Conservation (phyloP, 1,140 invertebrate genomes). For the Contarinia nasturtii region DNA sequence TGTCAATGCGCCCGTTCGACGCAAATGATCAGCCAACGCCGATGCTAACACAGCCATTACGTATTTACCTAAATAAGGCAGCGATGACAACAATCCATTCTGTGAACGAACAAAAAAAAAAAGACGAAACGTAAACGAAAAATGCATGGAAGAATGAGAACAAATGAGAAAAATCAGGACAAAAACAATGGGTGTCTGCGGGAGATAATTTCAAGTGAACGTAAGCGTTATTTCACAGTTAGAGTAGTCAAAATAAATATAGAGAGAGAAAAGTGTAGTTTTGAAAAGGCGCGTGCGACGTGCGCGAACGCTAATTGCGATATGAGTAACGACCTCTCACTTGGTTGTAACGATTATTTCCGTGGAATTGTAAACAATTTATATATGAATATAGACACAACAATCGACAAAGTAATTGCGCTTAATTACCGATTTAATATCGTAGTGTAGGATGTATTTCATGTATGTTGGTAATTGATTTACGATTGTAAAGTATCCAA, state of each 20-base stretch:
- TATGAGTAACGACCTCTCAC: no score
- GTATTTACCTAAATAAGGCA: conserved; percentile 76
- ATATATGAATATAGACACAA: neutral
- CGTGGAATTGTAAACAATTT: no score
- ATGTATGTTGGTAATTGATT: conserved; percentile 89
- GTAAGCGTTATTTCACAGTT: no score
- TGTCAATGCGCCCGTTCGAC: conserved; percentile 37
- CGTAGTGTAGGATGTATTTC: conserved; percentile 70
- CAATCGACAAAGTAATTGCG: conserved; percentile 1
- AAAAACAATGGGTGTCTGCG: neutral
- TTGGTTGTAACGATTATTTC: no score
- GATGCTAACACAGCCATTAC: conserved; percentile 50
- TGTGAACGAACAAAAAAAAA: conserved; percentile 22
- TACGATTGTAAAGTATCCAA: conserved; percentile 86
- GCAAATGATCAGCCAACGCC: conserved; percentile 44
- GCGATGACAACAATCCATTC: conserved; percentile 72
- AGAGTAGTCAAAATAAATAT: no score
- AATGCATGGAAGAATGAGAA: conserved; percentile 3
- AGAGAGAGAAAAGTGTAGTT: no score
- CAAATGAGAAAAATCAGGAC: neutral
- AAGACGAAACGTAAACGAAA: neutral
- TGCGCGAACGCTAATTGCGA: no score
- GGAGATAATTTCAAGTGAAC: no score
- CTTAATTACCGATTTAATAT: conserved; percentile 59
- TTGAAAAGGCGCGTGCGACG: no score